Conservation (phyloP, 1,140 invertebrate species). For the Aphaenogaster rudis region DNA sequence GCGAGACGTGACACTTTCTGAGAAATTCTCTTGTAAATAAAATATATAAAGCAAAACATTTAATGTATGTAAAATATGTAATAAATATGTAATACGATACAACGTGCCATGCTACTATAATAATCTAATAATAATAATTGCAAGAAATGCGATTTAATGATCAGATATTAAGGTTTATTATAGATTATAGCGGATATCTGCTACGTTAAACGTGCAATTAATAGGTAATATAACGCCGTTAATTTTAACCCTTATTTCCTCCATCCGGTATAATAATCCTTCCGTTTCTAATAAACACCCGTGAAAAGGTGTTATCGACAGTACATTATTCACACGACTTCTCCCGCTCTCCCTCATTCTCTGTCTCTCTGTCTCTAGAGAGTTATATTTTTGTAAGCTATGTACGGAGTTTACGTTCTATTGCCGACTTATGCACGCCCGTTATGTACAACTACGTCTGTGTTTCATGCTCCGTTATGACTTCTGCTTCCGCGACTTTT, state of each 20-base stretch:
- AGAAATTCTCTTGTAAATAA: background rate
- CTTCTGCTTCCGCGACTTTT: constrained; percentile 44
- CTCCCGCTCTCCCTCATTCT: background rate
- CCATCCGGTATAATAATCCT: constrained; percentile 19
- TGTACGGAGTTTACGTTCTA: constrained; percentile 28
- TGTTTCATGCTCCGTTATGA: constrained; percentile 43
- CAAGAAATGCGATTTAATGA: background rate
- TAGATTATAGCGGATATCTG: constrained; percentile 31
- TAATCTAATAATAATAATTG: constrained; percentile 14
- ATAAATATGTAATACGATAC: background rate
- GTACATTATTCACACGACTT: constrained; percentile 28
- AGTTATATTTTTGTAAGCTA: constrained; percentile 30
- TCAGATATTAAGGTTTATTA: constrained; percentile 10
- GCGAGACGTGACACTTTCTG: background rate
- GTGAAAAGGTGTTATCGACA: constrained; percentile 29
- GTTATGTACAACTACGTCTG: constrained; percentile 28
- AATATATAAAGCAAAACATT: background rate
- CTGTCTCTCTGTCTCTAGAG: background rate
- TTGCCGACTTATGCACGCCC: constrained; percentile 11
- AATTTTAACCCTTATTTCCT: constrained; percentile 11
- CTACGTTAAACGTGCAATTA: constrained; percentile 28
- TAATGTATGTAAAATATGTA: too few relatives aligned
- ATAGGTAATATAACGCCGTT: constrained; percentile 2
- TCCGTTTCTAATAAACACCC: constrained; percentile 34
- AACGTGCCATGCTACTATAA: too few relatives aligned